Percentiles rank a stretch among this genome's conserved stretches.
Evolutionary conservation across 2,888 invertebrate genomes (phyloP).

Genomic region (Tiliacea citrago): DNA sequence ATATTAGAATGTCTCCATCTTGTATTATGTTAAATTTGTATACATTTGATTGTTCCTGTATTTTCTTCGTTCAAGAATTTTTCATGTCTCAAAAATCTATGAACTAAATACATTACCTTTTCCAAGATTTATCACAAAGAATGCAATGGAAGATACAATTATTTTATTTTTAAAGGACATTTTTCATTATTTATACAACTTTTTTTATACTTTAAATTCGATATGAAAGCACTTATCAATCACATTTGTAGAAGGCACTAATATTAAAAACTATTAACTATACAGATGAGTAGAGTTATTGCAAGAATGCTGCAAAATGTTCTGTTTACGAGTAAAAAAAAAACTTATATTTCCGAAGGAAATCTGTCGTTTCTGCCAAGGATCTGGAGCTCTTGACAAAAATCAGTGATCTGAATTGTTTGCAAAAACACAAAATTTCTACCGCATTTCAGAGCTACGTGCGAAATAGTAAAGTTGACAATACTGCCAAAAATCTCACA

Average conservation of each 20-base stretch:
- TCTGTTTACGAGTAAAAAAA: not conserved
- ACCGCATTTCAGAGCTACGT: no score
- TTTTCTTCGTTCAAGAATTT: not conserved
- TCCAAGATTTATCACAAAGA: conserved; percentile 61
- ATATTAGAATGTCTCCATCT: no score
- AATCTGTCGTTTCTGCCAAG: not conserved
- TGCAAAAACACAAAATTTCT: no score
- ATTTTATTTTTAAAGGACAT: conserved; percentile 33
- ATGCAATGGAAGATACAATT: conserved; percentile 59
- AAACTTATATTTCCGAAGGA: no score
- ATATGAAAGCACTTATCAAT: conserved; percentile 57
- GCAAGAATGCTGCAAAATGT: conserved; percentile 18
- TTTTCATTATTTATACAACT: conserved; percentile 50
- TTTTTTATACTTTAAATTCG: conserved; percentile 59
- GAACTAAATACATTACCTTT: conserved; percentile 51
- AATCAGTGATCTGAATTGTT: no score
- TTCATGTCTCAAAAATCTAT: conserved; percentile 41
- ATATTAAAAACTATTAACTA: conserved; percentile 38
- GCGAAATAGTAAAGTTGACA: no score
- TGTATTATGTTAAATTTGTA: not conserved
- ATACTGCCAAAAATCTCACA: not conserved
- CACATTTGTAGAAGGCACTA: conserved; percentile 62
- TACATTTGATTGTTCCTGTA: not conserved
- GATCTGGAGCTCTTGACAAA: not conserved
- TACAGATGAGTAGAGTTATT: not conserved